phyloP scores from a whole-genome alignment of 2,888 invertebrate species.

The Lochmaea crataegi region DNA sequence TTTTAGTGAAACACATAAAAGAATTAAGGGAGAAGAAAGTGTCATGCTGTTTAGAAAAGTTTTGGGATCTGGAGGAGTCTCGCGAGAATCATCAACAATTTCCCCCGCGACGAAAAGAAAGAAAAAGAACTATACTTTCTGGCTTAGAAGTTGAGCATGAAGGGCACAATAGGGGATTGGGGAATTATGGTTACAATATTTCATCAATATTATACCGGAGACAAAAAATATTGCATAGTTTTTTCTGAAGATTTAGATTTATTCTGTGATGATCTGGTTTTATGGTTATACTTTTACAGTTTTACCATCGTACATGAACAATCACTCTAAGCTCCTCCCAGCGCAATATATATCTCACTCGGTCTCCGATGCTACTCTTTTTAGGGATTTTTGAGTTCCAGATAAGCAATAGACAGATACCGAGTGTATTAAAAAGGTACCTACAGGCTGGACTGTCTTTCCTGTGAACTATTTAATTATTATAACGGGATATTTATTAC shows the following conservation, averaged over 20 bases:
- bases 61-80: conserved; percentile 18
- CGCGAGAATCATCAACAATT: conserved; percentile 29
- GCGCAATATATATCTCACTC: too few relatives aligned
- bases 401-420: too few relatives aligned
- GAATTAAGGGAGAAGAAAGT: conserved; percentile 31
- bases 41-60: conserved; percentile 30
- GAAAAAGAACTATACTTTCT: conserved; percentile 28
- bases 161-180: conserved; percentile 13
- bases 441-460: too few relatives aligned
- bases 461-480: too few relatives aligned
- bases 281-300: too few relatives aligned
- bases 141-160: conserved; percentile 20
- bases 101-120: conserved; percentile 12
- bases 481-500: too few relatives aligned
- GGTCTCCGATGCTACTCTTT: too few relatives aligned
- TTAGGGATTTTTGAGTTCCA: too few relatives aligned
- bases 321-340: too few relatives aligned
- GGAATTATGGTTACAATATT: conserved; percentile 30
- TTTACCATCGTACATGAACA: too few relatives aligned
- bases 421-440: too few relatives aligned
- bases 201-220: conserved; percentile 14
- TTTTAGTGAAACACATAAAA: conserved; percentile 29
- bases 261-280: background rate
- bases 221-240: background rate
- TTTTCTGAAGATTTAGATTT: background rate